These are phyloP conservation scores for Apotomis capreana DNA, from an alignment of 2,888 invertebrate species.

Conservation along the genomic window DNA sequence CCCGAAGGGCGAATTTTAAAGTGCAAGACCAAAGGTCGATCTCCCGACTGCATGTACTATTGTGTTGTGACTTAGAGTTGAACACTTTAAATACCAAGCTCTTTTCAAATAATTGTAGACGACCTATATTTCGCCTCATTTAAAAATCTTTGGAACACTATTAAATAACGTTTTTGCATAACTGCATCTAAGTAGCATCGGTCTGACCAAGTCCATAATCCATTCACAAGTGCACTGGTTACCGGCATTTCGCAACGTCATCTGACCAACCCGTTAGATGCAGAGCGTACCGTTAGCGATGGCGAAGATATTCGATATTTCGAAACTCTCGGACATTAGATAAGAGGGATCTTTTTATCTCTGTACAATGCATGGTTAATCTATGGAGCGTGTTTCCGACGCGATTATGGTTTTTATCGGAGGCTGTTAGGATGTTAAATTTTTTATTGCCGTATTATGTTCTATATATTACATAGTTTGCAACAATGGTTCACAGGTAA, in stretches of 20 bases:
- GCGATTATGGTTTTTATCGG: slow-evolving; percentile 29
- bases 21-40: too few relatives aligned
- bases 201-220: neutral
- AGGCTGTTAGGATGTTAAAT: slow-evolving; percentile 24
- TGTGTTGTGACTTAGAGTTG: too few relatives aligned
- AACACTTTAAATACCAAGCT: too few relatives aligned
- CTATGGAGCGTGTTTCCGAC: slow-evolving; percentile 38
- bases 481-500: neutral
- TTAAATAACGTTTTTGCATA: slow-evolving; percentile 4
- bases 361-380: slow-evolving; percentile 33
- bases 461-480: slow-evolving; percentile 10
- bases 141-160: neutral
- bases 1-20: too few relatives aligned
- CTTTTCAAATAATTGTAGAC: neutral
- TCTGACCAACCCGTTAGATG: slow-evolving; percentile 26
- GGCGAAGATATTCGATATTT: slow-evolving; percentile 29
- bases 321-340: slow-evolving; percentile 33
- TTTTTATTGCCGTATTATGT: slow-evolving; percentile 26
- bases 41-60: too few relatives aligned
- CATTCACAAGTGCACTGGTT: slow-evolving; percentile 24
- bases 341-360: slow-evolving; percentile 34
- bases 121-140: neutral
- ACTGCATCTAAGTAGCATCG: neutral
- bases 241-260: slow-evolving; percentile 17
- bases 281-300: slow-evolving; percentile 27